These are phyloP conservation scores for Cydia strobilella DNA, from an alignment of 1,140 invertebrate genomes.

Conservation along the genomic window DNA sequence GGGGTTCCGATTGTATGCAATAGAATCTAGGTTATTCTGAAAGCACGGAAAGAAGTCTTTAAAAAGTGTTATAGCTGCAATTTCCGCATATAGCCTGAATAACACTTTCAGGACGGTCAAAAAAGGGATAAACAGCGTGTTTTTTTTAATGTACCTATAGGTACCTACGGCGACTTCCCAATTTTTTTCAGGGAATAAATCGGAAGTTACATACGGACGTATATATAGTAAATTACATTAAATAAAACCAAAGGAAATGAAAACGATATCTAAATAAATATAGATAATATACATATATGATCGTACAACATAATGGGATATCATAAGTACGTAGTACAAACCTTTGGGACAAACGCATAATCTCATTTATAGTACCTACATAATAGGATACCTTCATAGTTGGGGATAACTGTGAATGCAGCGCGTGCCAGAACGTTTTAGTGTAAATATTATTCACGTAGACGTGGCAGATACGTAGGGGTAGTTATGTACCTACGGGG, in stretches of 20 bases:
- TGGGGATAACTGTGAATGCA: neutral
- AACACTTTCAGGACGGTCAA: neutral
- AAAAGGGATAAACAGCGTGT: neutral
- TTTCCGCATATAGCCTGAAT: too few relatives aligned
- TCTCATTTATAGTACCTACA: conserved; percentile 1
- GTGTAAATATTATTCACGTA: conserved; percentile 21
- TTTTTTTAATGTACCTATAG: too few relatives aligned
- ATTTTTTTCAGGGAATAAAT: too few relatives aligned
- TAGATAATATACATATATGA: neutral
- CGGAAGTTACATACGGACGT: too few relatives aligned
- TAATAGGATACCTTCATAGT: neutral
- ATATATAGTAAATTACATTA: too few relatives aligned
- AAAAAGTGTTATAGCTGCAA: too few relatives aligned
- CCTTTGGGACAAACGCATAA: neutral
- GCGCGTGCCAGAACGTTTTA: conserved; percentile 17
- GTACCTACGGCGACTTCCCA: too few relatives aligned
- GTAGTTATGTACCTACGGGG: conserved; percentile 39
- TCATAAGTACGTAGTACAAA: neutral
- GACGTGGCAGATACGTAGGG: neutral
- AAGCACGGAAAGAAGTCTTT: neutral
- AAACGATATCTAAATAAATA: neutral
- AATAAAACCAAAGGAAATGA: neutral
- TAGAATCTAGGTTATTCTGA: neutral
- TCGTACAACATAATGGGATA: neutral
- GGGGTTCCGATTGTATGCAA: neutral